Evolutionary conservation across 2,113 vertebrate genomes (phyloP).

Genomic region (Noturus placidus): DNA sequence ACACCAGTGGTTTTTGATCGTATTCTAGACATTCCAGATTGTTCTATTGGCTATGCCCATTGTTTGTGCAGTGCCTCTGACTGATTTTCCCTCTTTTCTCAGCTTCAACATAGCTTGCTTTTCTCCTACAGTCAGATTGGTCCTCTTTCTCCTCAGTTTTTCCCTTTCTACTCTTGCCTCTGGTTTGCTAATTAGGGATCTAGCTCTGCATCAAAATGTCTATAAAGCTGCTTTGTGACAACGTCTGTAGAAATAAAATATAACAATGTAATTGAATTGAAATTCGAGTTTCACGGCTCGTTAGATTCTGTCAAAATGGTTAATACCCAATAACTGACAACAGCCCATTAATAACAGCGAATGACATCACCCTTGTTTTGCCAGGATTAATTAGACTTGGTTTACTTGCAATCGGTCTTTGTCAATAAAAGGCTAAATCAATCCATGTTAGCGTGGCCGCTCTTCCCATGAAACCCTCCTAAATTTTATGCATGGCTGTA

Average conservation of each 20-base stretch:
- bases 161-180: background rate
- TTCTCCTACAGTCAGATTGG: too few relatives aligned
- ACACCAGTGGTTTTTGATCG: too few relatives aligned
- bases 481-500: constrained; percentile 2
- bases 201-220: background rate
- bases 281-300: background rate
- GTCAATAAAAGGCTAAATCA: constrained; percentile 36
- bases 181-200: background rate
- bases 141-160: background rate
- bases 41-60: too few relatives aligned
- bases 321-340: constrained; percentile 23
- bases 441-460: constrained; percentile 13
- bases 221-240: background rate
- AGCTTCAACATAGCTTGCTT: too few relatives aligned
- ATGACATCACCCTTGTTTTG: constrained; percentile 33
- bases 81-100: too few relatives aligned
- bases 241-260: background rate
- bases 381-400: constrained; percentile 9
- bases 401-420: constrained; percentile 36
- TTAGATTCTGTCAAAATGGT: background rate
- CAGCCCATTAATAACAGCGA: constrained; percentile 20
- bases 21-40: too few relatives aligned
- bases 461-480: constrained; percentile 21
- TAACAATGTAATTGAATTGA: background rate
- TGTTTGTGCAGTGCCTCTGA: too few relatives aligned